Evolutionary conservation across 2,888 invertebrate species (phyloP), one percentile per base, ranked within the genome.

Genomic region (Acleris literana): DNA sequence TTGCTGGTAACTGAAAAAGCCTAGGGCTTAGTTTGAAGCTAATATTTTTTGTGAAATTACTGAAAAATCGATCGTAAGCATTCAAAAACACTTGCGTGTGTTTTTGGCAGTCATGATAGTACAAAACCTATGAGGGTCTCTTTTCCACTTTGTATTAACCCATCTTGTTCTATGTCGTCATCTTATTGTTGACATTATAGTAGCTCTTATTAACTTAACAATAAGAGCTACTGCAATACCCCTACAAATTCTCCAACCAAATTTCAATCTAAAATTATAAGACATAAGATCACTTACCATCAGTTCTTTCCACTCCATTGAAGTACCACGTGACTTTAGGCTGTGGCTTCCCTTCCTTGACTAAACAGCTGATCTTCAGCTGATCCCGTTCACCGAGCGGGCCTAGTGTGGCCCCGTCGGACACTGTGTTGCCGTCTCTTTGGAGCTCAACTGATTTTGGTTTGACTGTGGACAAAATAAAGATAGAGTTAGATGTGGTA

Each of bases 251-350:
- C 48, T 49, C 5, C 17, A 18, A 49, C 18, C 9, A 49, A 6
- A 6, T 20, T 9, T 0, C 33, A 33, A 33, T 9, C 9, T 33
- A 33, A 9, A 33, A 33, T 3, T 33, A 33, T 33, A 9, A 33
- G 7, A 2, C 33, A 9, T 9, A 33, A 56, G 60, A 33, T 0
- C 49, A 88, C 91, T 88, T 65, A 91, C 92, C 92, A 87, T 95
- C 95, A 70, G 94, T 86, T 64, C 95, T 92, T 75, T 94, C 93
- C 58, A 94, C 93, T 51, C 94, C 94, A 74, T 96, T 96, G 83
- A 97, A 97, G 93, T 94, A 97, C 98, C 98, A 98, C 70, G 94
- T 94, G 68, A 98, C 95, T 73, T 94, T 94, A 1, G 98, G 97
- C 71, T 96, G 95, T 0, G 98, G 98, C 74, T 97, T 96, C 54